Base-by-base conservation (phyloP, 2,797 vertebrate genomes). In the Silurus lanzhouensis region DNA sequence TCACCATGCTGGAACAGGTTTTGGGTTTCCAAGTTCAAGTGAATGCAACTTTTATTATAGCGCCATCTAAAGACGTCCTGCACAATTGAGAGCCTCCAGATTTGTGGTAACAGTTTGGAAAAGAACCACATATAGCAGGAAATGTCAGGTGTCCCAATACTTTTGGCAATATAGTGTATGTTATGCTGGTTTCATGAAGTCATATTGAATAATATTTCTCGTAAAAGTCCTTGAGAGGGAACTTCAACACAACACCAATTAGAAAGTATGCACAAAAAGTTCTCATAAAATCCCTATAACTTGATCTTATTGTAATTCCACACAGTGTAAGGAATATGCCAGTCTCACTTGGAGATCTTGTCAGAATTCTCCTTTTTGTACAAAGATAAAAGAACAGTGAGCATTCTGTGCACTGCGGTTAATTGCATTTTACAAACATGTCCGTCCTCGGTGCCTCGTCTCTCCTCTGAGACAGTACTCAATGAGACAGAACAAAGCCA, bases 391-490 rank as follows among this genome's bases (percentile, higher is more conserved):
- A 93, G 91, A 88, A 82, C 27, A 87, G 90, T 88, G 91, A 89
- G 90, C 88, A 87, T 89, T 89, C 83, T 83, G 90, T 87, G 89
- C 90, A 91, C 89, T 92, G 93, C 90, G 90, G 91, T 93, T 94
- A 94, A 94, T 94, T 93, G 91, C 88, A 88, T 93, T 91, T 91
- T 92, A 94, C 92, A 93, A 91, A 91, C 87, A 88, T 87, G 90
- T 91, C 90, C 88, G 91, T 92, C 90, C 87, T 89, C 86, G 89
- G 90, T 78, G 86, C 84, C 90, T 89, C 88, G 85, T 85, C 83
- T 91, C 87, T 90, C 90, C 88, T 90, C 87, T 85, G 89, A 92
- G 91, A 90, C 88, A 91, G 89, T 66, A 70, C 89, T 91, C 82
- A 84, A 88, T 89, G 91, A 91, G 84, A 92, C 92, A 91, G 91